These are phyloP conservation scores for Sepiola atlantica DNA, from an alignment of 2,888 invertebrate genomes.

Conservation along the genomic window DNA sequence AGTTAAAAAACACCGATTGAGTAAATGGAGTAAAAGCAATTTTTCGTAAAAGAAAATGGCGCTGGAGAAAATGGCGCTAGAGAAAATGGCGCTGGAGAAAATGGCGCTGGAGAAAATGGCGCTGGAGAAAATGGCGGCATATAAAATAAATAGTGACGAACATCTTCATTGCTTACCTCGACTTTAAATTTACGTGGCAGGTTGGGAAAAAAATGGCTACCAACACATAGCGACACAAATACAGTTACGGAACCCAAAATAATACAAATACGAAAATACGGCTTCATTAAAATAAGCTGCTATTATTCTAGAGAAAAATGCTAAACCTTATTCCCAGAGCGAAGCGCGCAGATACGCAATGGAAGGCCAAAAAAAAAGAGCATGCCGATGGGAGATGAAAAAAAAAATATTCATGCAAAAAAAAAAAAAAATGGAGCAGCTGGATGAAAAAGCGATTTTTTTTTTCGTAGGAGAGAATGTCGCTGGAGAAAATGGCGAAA, in stretches of 20 bases:
- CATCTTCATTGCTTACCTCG: too few species aligned
- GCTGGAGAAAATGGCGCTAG: too few species aligned
- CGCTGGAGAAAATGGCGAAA: not conserved
- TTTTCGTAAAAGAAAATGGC: too few species aligned
- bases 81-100: too few species aligned
- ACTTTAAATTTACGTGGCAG: too few species aligned
- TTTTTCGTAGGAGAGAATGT: not conserved
- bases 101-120: too few species aligned
- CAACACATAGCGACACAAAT: not conserved
- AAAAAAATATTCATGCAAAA: not conserved
- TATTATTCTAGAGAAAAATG: not conserved
- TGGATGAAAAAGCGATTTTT: not conserved
- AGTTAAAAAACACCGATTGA: too few species aligned
- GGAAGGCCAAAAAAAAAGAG: not conserved
- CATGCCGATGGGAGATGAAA: not conserved
- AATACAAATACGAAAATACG: not conserved
- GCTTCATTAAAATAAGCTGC: conserved; percentile 32
- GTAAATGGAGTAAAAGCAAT: too few species aligned
- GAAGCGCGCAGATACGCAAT: not conserved
- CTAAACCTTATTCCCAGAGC: conserved; percentile 16
- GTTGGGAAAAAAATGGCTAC: not conserved
- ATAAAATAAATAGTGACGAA: too few species aligned
- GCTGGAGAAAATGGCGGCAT: too few species aligned
- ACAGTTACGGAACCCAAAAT: not conserved
- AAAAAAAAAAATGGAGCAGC: not conserved